Percentiles rank a stretch among this genome's conserved stretches.
These are phyloP conservation scores for Amphimallon solstitiale DNA, from an alignment of 2,888 invertebrate genomes.

Conservation along the genomic window DNA sequence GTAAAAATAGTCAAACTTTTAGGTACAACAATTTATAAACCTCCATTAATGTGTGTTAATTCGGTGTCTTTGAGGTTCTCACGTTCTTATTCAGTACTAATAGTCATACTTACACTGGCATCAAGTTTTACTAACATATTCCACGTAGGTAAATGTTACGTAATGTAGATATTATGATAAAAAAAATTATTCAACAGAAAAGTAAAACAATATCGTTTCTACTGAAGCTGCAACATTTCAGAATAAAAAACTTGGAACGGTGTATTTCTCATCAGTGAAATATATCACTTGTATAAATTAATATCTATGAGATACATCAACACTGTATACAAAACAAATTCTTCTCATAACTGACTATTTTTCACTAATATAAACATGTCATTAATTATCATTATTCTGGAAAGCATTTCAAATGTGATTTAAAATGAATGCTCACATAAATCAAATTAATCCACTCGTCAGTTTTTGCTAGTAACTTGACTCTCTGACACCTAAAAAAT, in stretches of 20 bases:
- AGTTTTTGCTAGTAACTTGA: slow-evolving; percentile 35
- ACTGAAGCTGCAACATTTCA: background rate
- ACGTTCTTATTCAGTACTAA: too few species aligned
- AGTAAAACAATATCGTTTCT: too few species aligned
- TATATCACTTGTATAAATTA: background rate
- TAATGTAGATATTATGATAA: too few species aligned
- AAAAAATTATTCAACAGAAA: too few species aligned
- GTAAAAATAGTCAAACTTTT: too few species aligned
- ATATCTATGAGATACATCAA: slow-evolving; percentile 5
- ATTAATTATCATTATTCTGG: slow-evolving; percentile 29
- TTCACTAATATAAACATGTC: slow-evolving; percentile 25
- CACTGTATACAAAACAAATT: background rate
- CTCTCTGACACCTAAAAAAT: slow-evolving; percentile 29
- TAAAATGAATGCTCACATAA: slow-evolving; percentile 32
- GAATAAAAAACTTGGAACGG: background rate
- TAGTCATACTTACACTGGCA: too few species aligned
- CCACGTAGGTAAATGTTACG: too few species aligned
- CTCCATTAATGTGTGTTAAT: too few species aligned
- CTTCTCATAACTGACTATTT: background rate
- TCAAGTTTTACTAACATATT: too few species aligned
- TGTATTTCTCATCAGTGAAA: background rate
- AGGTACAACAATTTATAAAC: too few species aligned
- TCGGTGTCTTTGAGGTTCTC: too few species aligned
- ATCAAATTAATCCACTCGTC: slow-evolving; percentile 37
- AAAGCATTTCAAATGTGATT: slow-evolving; percentile 18